phyloP scores from a whole-genome alignment of 2,113 vertebrate species.

The Esox niger region DNA sequence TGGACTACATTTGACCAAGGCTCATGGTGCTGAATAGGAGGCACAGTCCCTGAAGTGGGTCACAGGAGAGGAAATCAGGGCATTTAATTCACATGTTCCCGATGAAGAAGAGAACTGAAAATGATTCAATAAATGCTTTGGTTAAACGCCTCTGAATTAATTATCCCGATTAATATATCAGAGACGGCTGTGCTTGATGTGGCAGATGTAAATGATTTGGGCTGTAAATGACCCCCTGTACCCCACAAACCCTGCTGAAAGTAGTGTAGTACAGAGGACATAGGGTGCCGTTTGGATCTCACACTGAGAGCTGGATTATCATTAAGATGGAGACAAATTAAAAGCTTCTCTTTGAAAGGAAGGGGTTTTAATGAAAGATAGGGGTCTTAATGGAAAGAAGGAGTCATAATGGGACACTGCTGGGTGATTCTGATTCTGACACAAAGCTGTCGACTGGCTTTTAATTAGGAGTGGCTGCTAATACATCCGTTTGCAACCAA shows the following conservation, averaged over 20 bases:
- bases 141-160: conserved; percentile 45
- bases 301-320: conserved; percentile 27
- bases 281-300: background rate
- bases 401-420: conserved; percentile 6
- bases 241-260: too few relatives aligned
- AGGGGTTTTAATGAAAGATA: too few relatives aligned
- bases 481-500: conserved; percentile 20
- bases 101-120: conserved; percentile 8
- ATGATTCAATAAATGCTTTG: conserved; percentile 50
- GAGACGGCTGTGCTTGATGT: conserved; percentile 33
- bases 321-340: conserved; percentile 33
- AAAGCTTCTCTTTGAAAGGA: background rate
- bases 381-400: background rate
- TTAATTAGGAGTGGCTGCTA: conserved; percentile 13
- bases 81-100: conserved; percentile 13
- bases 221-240: too few relatives aligned
- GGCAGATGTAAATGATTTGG: conserved; percentile 42
- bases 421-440: conserved; percentile 18
- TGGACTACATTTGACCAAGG: too few relatives aligned
- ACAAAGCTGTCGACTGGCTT: background rate
- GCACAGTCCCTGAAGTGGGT: conserved; percentile 49
- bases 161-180: conserved; percentile 48
- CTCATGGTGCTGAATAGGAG: too few relatives aligned
- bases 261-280: background rate
- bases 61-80: conserved; percentile 34